Conservation (phyloP, 2,797 vertebrate genomes). For the Chloroceryle inda region DNA sequence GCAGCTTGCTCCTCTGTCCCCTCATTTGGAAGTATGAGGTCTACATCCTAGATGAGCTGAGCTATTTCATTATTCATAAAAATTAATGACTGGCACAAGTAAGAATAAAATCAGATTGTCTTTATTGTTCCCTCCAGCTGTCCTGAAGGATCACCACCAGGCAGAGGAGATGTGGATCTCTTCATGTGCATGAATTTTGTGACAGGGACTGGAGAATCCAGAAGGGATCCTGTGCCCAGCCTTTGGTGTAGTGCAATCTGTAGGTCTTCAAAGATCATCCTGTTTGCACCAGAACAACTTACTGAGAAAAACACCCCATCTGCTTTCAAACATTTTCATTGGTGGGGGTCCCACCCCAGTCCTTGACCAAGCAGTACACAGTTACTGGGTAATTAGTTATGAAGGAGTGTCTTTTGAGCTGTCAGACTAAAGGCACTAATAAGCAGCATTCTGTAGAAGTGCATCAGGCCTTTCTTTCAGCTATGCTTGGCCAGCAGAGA, state of each 20-base stretch:
- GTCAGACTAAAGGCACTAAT: not conserved
- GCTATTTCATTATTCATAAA: not conserved
- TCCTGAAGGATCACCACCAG: not conserved
- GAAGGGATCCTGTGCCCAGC: not conserved
- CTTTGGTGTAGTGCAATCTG: not conserved
- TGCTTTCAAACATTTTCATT: not conserved
- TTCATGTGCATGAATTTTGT: not conserved
- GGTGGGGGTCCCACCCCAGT: not conserved
- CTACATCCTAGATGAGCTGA: not conserved
- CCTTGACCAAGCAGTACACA: not conserved
- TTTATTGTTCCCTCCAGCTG: not conserved
- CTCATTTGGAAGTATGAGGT: not conserved
- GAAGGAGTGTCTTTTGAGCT: not conserved
- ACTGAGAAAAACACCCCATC: not conserved
- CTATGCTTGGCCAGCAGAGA: not conserved
- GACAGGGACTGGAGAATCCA: accelerated
- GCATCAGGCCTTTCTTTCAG: accelerated
- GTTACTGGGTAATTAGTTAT: not conserved
- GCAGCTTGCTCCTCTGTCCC: not conserved
- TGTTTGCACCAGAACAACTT: not conserved
- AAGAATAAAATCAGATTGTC: not conserved
- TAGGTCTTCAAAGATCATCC: not conserved
- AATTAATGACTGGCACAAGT: not conserved
- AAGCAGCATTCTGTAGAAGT: not conserved
- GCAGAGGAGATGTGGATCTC: not conserved